A percentile compares a stretch with the other conserved stretches of the same genome.
Evolutionary conservation across 2,113 vertebrate species (phyloP).

Genomic region (Sapajus apella): DNA sequence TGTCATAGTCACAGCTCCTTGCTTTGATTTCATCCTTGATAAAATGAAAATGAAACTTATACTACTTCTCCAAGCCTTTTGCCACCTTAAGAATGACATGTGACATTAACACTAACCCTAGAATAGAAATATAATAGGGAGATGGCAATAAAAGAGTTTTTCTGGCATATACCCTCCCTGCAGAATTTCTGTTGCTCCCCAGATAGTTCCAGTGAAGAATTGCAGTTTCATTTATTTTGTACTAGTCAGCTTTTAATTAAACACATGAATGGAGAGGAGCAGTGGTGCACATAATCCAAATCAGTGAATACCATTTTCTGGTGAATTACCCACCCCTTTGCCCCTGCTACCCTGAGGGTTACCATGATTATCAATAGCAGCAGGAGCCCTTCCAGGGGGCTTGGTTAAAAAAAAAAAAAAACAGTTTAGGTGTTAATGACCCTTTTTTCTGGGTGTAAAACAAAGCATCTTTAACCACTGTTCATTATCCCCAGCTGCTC

Average conservation of each 20-base stretch:
- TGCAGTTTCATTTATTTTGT: constrained; percentile 21
- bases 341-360: neutral
- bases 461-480: constrained; percentile 48
- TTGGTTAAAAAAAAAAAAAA: neutral
- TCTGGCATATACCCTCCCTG: neutral
- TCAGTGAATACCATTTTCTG: constrained; percentile 44
- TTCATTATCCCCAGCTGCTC: constrained; percentile 57
- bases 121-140: neutral
- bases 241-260: constrained; percentile 53
- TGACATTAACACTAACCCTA: neutral
- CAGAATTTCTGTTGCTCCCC: neutral
- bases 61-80: neutral
- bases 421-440: constrained; percentile 37
- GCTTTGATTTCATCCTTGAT: neutral
- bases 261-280: neutral
- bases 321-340: constrained; percentile 38
- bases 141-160: neutral
- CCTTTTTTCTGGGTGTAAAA: constrained; percentile 44
- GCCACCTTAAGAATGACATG: neutral
- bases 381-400: constrained; percentile 17
- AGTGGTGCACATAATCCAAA: neutral
- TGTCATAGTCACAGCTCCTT: neutral
- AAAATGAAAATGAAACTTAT: neutral
- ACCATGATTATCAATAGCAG: neutral
- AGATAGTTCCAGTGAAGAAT: neutral